A percentile compares a stretch with the other conserved stretches of the same genome.
phyloP scores from a whole-genome alignment of 2,113 vertebrate genomes.

The Colossoma macropomum region DNA sequence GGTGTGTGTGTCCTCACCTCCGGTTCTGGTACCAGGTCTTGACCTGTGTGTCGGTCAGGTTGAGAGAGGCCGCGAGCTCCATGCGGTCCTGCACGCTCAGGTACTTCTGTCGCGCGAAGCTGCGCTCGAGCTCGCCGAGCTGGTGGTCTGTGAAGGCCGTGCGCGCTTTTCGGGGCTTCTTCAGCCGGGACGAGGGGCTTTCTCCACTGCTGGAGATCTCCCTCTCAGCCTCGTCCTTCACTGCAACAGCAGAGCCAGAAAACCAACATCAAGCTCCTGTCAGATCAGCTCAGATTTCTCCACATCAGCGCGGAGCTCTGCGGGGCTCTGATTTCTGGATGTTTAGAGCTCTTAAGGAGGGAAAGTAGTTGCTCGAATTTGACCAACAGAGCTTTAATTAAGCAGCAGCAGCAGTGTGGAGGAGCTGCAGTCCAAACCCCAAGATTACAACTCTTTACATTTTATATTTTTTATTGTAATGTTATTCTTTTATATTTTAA shows the following conservation, averaged over 20 bases:
- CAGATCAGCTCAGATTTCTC: no score
- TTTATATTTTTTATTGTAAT: no score
- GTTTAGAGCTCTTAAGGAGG: not conserved
- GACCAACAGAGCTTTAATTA: constrained; percentile 62
- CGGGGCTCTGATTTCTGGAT: no score
- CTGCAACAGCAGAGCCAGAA: constrained; percentile 63
- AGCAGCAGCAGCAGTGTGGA: no score
- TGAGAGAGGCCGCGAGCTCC: constrained; percentile 90
- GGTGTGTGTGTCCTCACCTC: constrained; percentile 60
- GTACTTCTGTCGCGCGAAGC: constrained; percentile 93
- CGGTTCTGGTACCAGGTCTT: constrained; percentile 93
- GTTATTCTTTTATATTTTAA: no score
- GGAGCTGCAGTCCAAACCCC: no score
- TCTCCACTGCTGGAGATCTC: constrained; percentile 88
- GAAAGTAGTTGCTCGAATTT: constrained; percentile 69
- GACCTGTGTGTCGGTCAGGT: constrained; percentile 94
- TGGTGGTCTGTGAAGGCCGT: constrained; percentile 96
- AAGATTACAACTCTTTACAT: no score
- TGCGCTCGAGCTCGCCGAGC: constrained; percentile 88
- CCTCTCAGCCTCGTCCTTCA: constrained; percentile 87
- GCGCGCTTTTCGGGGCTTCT: constrained; percentile 91
- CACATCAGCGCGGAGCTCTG: no score
- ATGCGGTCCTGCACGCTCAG: constrained; percentile 94
- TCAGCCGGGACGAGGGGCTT: constrained; percentile 83
- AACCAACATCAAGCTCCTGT: not conserved